phyloP scores from a whole-genome alignment of 1,140 invertebrate species.

The Caenorhabditis briggsae region DNA sequence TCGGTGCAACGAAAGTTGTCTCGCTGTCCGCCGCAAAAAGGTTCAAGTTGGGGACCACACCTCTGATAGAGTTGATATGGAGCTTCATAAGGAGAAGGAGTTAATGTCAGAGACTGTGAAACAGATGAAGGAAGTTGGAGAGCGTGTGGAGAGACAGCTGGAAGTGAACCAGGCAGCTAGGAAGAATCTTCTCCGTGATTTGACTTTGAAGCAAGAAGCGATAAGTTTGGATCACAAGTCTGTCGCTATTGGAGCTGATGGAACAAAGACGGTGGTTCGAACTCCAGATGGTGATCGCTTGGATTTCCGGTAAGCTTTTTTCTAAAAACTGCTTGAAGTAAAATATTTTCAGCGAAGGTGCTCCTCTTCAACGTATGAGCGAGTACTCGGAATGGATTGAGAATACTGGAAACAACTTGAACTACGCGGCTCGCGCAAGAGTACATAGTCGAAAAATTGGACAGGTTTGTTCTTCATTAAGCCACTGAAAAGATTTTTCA shows the following conservation, averaged over 20 bases:
- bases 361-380: constrained; percentile 68
- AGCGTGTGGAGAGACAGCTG: constrained; percentile 70
- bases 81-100: constrained; percentile 72
- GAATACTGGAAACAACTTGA: constrained; percentile 73
- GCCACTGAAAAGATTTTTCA: not conserved
- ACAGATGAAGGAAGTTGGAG: constrained; percentile 72
- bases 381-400: constrained; percentile 75
- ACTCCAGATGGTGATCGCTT: constrained; percentile 63
- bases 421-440: constrained; percentile 70
- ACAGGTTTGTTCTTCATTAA: constrained; percentile 62
- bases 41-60: constrained; percentile 72
- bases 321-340: too few species aligned
- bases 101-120: constrained; percentile 68
- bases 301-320: constrained; percentile 39
- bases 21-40: constrained; percentile 72
- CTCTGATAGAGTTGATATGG: constrained; percentile 71
- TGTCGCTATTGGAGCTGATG: constrained; percentile 71
- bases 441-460: constrained; percentile 69
- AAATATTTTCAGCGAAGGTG: constrained; percentile 72
- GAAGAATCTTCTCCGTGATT: constrained; percentile 69
- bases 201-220: constrained; percentile 74
- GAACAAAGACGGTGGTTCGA: constrained; percentile 54
- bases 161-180: constrained; percentile 72
- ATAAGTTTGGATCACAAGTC: constrained; percentile 72
- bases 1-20: constrained; percentile 71